These are phyloP conservation scores for Cheilosia soror DNA, from an alignment of 2,888 invertebrate species.

Conservation along the genomic window DNA sequence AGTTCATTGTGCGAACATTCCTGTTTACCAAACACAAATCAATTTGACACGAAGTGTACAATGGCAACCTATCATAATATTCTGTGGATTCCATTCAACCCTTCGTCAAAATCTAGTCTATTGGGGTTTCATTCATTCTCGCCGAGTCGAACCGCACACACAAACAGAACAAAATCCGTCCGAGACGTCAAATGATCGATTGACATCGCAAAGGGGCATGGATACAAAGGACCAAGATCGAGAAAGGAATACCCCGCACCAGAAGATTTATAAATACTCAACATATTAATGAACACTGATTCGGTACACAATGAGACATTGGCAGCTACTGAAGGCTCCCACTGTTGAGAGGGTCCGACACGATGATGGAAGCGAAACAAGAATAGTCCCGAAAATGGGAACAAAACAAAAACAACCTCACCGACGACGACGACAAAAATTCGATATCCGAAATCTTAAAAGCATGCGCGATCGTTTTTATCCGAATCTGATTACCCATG, in stretches of 20 bases:
- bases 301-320: conserved; percentile 74
- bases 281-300: conserved; percentile 75
- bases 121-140: conserved; percentile 59
- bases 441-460: conserved; percentile 75
- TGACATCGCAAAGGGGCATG: conserved; percentile 54
- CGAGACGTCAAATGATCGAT: conserved; percentile 68
- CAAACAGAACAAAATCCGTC: conserved; percentile 20
- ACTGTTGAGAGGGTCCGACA: conserved; percentile 41
- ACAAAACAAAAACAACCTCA: neutral
- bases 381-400: conserved; percentile 8
- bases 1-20: conserved; percentile 45
- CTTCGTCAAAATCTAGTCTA: conserved; percentile 69
- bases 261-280: conserved; percentile 62
- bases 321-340: conserved; percentile 75
- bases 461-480: conserved; percentile 75
- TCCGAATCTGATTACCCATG: conserved; percentile 75
- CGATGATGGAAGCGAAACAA: neutral
- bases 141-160: conserved; percentile 21
- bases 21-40: conserved; percentile 74
- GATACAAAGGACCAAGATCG: conserved; percentile 47
- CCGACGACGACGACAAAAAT: conserved; percentile 46
- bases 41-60: conserved; percentile 66
- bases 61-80: conserved; percentile 37
- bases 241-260: conserved; percentile 29
- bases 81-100: conserved; percentile 63